phyloP scores from a whole-genome alignment of 2,797 vertebrate species.

The Muraenolepis orangiensis region DNA sequence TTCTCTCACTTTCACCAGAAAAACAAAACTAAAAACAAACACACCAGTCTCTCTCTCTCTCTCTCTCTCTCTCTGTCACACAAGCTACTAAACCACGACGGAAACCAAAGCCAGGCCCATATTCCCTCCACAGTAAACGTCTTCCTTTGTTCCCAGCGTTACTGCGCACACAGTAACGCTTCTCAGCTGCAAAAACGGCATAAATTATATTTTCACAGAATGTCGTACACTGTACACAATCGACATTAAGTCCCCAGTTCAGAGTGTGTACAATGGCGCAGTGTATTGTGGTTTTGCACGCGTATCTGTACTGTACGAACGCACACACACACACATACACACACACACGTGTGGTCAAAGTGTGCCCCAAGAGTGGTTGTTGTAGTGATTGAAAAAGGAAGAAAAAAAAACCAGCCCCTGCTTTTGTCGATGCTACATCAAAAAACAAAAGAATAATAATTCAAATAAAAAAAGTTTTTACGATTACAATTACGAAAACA shows the following conservation, averaged over 20 bases:
- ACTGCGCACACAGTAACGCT: conserved; percentile 65
- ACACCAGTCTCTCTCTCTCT: no score
- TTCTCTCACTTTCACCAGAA: conserved; percentile 22
- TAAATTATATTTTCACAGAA: conserved; percentile 78
- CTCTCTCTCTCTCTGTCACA: conserved; percentile 47
- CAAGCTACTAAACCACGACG: conserved; percentile 25
- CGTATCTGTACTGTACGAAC: no score
- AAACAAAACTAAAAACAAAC: no score
- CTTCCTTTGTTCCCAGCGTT: conserved; percentile 45
- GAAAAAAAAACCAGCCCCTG: conserved; percentile 35
- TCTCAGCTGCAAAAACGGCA: conserved; percentile 66
- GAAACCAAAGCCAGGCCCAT: no score
- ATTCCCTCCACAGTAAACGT: conserved; percentile 59
- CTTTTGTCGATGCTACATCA: conserved; percentile 71
- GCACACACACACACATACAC: no score
- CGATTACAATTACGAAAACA: conserved; percentile 53
- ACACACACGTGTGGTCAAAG: no score
- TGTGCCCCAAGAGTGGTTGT: conserved; percentile 30
- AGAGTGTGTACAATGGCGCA: conserved; percentile 12
- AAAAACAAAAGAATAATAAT: conserved; percentile 53
- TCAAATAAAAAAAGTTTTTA: conserved; percentile 55
- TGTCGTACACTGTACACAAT: conserved; percentile 61
- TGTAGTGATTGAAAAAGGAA: conserved; percentile 23
- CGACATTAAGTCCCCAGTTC: conserved; percentile 27
- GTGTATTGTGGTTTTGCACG: conserved; percentile 20